Conservation (phyloP, 2,113 vertebrate genomes). For the Oncorhynchus gorbuscha region DNA sequence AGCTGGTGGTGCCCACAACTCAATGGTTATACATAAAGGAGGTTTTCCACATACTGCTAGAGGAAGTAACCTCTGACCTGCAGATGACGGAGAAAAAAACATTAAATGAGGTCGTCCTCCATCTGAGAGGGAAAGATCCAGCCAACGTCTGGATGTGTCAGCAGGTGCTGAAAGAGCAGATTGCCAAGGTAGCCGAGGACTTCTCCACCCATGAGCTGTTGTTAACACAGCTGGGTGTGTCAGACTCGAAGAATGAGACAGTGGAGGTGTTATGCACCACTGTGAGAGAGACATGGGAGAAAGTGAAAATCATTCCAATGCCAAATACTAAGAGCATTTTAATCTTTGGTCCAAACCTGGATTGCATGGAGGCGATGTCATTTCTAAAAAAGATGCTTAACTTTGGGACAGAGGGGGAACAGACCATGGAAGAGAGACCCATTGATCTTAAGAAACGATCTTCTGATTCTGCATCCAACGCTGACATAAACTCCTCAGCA, state of each 20-base stretch:
- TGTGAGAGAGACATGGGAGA: conserved; percentile 37
- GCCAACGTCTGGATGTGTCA: conserved; percentile 38
- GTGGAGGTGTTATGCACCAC: conserved; percentile 47
- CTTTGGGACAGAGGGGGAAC: background rate
- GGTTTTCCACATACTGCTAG: background rate
- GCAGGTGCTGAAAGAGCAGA: conserved; percentile 49
- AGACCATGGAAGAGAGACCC: background rate
- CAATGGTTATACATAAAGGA: conserved; percentile 63
- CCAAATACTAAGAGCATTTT: conserved; percentile 8
- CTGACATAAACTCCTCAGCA: too few species aligned
- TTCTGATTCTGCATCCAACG: too few species aligned
- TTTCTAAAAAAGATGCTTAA: conserved; percentile 11
- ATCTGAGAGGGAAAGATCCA: conserved; percentile 17
- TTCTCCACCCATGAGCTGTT: conserved; percentile 47
- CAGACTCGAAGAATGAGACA: conserved; percentile 52
- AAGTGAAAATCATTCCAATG: conserved; percentile 40
- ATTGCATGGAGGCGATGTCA: conserved; percentile 21
- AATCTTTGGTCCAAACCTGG: conserved; percentile 28
- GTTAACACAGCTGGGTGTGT: conserved; percentile 41
- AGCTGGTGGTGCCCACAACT: conserved; percentile 49
- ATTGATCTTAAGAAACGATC: too few species aligned
- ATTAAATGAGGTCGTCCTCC: conserved; percentile 20
- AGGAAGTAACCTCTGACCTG: conserved; percentile 32
- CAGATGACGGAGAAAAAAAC: rapidly evolving
- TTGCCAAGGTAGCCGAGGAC: conserved; percentile 38